Evolutionary conservation across 2,797 vertebrate genomes (phyloP).

Genomic region (Amblyraja radiata): DNA sequence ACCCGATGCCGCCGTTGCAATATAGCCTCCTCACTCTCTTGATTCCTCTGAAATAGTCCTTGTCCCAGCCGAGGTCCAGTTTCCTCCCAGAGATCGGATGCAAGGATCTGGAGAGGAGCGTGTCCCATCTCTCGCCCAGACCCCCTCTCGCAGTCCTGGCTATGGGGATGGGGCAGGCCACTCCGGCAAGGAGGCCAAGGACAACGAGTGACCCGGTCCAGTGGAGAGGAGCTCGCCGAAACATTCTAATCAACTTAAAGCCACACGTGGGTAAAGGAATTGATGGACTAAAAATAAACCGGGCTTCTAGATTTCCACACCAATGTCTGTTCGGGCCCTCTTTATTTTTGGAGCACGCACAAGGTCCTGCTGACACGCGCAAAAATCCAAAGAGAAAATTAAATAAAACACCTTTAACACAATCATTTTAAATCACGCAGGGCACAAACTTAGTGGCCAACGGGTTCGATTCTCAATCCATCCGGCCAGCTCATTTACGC

Average conservation of each 20-base stretch:
- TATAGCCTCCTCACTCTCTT: conserved; percentile 37
- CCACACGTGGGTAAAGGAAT: conserved; percentile 32
- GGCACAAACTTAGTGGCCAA: conserved; percentile 12
- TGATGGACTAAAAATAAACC: conserved; percentile 33
- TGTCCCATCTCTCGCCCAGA: conserved; percentile 26
- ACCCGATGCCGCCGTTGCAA: conserved; percentile 36
- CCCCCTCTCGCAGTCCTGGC: background rate
- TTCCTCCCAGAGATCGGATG: conserved; percentile 27
- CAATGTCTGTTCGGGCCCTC: conserved; percentile 19
- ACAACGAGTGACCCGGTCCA: conserved; percentile 30
- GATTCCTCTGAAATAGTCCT: conserved; percentile 33
- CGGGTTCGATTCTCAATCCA: background rate
- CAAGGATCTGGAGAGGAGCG: conserved; percentile 30
- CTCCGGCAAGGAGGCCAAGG: conserved; percentile 5
- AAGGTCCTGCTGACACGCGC: conserved; percentile 29
- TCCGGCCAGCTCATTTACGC: background rate
- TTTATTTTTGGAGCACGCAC: conserved; percentile 32
- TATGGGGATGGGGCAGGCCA: conserved; percentile 7
- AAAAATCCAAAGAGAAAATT: conserved; percentile 33
- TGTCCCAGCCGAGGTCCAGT: conserved; percentile 33
- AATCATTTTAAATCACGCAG: background rate
- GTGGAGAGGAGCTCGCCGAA: conserved; percentile 20
- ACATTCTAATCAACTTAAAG: conserved; percentile 38
- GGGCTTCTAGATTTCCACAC: conserved; percentile 36
- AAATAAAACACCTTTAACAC: conserved; percentile 34